Conservation (phyloP, 2,113 vertebrate genomes). For the Proteles cristata region DNA sequence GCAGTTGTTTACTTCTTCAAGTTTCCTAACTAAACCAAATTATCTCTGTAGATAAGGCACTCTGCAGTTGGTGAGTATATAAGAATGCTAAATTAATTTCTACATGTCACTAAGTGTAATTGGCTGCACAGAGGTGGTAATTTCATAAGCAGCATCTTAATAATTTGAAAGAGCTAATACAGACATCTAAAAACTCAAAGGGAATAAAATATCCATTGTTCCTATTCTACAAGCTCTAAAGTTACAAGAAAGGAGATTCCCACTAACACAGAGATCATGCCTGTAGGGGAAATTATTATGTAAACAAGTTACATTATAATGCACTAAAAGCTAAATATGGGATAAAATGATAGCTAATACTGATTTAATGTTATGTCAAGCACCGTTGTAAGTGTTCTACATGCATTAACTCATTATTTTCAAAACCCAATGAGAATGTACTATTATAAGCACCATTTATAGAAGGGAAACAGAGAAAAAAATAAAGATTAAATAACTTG, state of each 20-base stretch:
- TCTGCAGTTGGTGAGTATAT: not conserved
- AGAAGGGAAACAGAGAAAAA: not conserved
- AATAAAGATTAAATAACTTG: not conserved
- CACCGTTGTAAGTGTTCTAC: not conserved
- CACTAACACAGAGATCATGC: not conserved
- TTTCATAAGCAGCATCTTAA: not conserved
- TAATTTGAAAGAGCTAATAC: not conserved
- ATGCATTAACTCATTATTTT: not conserved
- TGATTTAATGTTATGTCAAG: not conserved
- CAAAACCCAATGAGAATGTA: not conserved
- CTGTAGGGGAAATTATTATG: too few relatives aligned
- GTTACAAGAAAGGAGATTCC: not conserved
- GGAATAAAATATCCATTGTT: not conserved
- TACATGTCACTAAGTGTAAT: not conserved
- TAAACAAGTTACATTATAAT: not conserved
- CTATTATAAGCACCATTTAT: not conserved
- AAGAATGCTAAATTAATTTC: conserved; percentile 1
- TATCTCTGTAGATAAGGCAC: not conserved
- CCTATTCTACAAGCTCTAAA: not conserved
- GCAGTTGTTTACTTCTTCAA: not conserved
- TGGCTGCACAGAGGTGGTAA: not conserved
- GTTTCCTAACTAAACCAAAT: not conserved
- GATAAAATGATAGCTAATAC: not conserved
- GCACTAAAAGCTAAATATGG: not conserved
- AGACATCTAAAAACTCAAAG: not conserved